Conservation (phyloP, 1,140 invertebrate genomes). For the Micrasema minimum region DNA sequence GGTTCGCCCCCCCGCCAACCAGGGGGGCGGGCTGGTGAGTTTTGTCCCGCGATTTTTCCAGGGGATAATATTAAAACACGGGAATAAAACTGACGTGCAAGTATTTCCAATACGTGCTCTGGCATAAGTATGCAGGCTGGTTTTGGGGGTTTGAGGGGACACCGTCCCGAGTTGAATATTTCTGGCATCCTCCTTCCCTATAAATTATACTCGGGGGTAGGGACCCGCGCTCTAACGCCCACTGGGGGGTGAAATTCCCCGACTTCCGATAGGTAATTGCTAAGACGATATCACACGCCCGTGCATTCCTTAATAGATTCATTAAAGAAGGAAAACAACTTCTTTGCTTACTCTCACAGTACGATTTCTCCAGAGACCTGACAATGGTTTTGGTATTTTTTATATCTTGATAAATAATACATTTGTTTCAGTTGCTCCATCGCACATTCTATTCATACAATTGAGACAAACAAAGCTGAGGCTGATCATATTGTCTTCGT, state of each 20-base stretch:
- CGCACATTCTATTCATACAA: too few species aligned
- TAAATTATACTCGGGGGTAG: constrained; percentile 50
- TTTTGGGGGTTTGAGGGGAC: constrained; percentile 51
- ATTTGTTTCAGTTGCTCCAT: too few species aligned
- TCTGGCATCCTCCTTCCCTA: constrained; percentile 41
- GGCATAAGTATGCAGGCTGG: constrained; percentile 51
- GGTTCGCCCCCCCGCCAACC: constrained; percentile 25
- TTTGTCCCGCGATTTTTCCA: neutral
- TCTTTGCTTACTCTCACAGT: neutral
- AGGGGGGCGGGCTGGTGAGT: neutral
- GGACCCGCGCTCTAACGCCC: constrained; percentile 8
- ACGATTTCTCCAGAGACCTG: too few species aligned
- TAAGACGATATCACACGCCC: too few species aligned
- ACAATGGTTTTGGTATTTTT: too few species aligned
- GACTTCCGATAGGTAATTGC: constrained; percentile 33
- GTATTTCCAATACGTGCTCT: constrained; percentile 54
- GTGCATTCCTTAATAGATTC: constrained; percentile 22
- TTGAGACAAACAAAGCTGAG: too few species aligned
- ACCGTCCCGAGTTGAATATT: constrained; percentile 50
- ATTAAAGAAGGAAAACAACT: constrained; percentile 2
- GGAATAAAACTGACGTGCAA: constrained; percentile 53
- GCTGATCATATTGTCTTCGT: too few species aligned
- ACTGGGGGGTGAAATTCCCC: constrained; percentile 11
- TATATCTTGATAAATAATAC: too few species aligned
- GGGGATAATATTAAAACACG: constrained; percentile 49